These are phyloP conservation scores for Podarcis lilfordi DNA, from an alignment of 2,797 vertebrate species.

Conservation along the genomic window DNA sequence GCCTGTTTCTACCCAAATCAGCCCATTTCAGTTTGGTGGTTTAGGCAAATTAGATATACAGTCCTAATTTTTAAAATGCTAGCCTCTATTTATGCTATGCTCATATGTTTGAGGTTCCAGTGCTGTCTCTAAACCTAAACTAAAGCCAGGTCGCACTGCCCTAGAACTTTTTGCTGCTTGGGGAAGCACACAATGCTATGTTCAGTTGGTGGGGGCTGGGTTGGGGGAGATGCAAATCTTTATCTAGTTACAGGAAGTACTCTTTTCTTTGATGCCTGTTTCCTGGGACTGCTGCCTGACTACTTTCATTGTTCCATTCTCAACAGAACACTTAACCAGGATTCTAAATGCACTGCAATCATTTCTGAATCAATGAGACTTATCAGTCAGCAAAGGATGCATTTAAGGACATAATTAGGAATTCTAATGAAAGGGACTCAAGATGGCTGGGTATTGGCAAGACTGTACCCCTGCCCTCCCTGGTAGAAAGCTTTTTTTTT, in stretches of 20 bases:
- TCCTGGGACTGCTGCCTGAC: background rate
- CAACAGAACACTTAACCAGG: background rate
- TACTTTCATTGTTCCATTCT: background rate
- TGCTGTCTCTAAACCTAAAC: too few relatives aligned
- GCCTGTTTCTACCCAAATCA: too few relatives aligned
- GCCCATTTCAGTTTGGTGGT: too few relatives aligned
- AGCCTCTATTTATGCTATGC: too few relatives aligned
- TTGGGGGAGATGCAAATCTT: background rate
- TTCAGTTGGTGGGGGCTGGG: background rate
- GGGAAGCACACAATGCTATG: background rate
- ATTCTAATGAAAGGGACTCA: background rate
- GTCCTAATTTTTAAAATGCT: too few relatives aligned
- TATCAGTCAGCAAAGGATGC: background rate
- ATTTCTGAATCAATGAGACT: background rate
- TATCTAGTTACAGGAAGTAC: background rate
- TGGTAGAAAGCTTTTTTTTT: background rate
- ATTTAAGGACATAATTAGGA: background rate
- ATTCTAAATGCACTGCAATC: background rate
- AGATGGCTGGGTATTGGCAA: background rate
- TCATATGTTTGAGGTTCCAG: too few relatives aligned
- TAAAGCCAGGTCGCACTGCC: too few relatives aligned
- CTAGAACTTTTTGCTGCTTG: background rate
- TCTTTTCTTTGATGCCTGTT: fast-evolving
- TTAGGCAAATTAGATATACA: too few relatives aligned
- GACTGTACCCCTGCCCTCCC: background rate